Evolutionary conservation across 2,113 vertebrate genomes (phyloP), one percentile per base, ranked within the genome.

Genomic region (Bubo blakistoni): DNA sequence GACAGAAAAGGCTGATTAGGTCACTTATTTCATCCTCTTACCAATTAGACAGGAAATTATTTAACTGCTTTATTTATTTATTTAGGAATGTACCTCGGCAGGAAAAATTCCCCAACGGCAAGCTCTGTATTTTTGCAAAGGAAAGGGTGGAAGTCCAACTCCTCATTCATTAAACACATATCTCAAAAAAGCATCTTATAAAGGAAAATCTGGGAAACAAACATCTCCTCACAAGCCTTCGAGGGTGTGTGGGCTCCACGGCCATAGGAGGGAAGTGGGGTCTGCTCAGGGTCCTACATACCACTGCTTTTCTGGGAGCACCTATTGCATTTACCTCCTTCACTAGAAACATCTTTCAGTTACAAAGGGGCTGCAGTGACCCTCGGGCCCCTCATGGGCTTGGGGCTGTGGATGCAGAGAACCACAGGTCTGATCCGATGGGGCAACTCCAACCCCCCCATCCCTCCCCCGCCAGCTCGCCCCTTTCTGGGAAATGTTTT

Each of bases 21-120:
- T 94, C 97, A 94, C 87, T 89, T 73, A 82, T 77, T 96, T 94
- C 71, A 69, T 77, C 84, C 96, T 95, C 78, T 95, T 85, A 69
- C 81, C 91, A 94, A 97, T 94, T 97, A 95, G 84, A 61, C 84
- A 95, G 94, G 95, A 97, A 97, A 97, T 95, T 92, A 91, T 92
- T 97, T 97, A 94, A 95, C 94, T 88, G 92, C 87, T 95, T 96
- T 96, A 96, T 97, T 97, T 97, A 94, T 97, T 97, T 95, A 91
- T 95, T 97, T 96, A 95, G 94, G 81, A 97, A 95, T 77, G 73
- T 95, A 95, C 78, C 94, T 91, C 89, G 57, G 91, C 89, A 94
- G 83, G 65, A 95, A 90, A 91, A 65, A 92, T 46, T 91, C 70
- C 94, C 94, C 78, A 82, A 26, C 6, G 54, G 91, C 89, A 79